Conservation (phyloP, 2,888 invertebrate species). For the Alcis repandata region DNA sequence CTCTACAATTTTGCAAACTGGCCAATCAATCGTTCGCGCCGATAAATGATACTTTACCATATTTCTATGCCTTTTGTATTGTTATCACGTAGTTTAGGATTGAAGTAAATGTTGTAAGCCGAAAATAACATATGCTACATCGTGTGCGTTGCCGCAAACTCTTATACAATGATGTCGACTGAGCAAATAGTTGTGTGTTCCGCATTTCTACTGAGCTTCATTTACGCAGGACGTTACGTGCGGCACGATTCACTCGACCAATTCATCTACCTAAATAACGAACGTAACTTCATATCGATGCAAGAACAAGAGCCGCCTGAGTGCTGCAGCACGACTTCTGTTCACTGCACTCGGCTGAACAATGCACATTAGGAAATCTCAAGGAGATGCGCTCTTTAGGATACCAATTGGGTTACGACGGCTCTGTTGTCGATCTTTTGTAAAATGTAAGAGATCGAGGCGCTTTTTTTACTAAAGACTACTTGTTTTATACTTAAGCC, state of each 20-base stretch:
- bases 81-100: slow-evolving; percentile 81
- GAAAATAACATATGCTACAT: slow-evolving; percentile 83
- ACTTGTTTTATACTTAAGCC: too few species aligned
- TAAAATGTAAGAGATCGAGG: slow-evolving; percentile 27
- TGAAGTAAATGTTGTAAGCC: slow-evolving; percentile 82
- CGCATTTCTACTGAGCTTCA: slow-evolving; percentile 85
- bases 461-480: too few species aligned
- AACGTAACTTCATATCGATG: slow-evolving; percentile 45
- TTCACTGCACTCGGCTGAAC: slow-evolving; percentile 23
- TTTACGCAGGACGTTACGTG: slow-evolving; percentile 80
- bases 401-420: slow-evolving; percentile 35
- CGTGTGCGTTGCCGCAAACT: slow-evolving; percentile 80
- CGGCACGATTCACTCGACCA: slow-evolving; percentile 61
- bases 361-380: slow-evolving; percentile 17
- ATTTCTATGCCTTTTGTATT: slow-evolving; percentile 74
- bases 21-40: slow-evolving; percentile 32
- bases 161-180: slow-evolving; percentile 86
- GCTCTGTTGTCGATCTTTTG: slow-evolving; percentile 37
- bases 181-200: slow-evolving; percentile 85
- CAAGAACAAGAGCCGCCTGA: slow-evolving; percentile 34
- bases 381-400: slow-evolving; percentile 27
- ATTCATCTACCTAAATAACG: slow-evolving; percentile 58
- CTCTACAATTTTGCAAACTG: slow-evolving; percentile 30
- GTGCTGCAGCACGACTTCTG: slow-evolving; percentile 28
- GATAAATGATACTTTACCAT: slow-evolving; percentile 50